Conservation (phyloP, 2,113 vertebrate species). For the Trichomycterus rosablanca region DNA sequence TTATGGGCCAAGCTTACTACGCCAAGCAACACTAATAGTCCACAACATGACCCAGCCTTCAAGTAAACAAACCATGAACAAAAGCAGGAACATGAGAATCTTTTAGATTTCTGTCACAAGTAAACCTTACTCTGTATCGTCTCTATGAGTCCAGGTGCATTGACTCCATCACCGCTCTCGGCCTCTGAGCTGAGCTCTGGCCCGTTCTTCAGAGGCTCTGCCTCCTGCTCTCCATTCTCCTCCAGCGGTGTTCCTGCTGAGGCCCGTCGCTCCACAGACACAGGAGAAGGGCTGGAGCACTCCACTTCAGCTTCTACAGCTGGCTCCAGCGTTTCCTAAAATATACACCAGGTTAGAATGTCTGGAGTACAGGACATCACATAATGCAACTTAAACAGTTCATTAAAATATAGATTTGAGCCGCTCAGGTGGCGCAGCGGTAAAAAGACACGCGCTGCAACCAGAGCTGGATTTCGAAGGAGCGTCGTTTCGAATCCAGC, state of each 20-base stretch:
- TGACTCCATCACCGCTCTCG: constrained; percentile 72
- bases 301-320: constrained; percentile 51
- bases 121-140: constrained; percentile 42
- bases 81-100: constrained; percentile 51
- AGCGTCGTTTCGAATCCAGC: too few species aligned
- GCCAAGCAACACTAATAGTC: too few species aligned
- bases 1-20: neutral
- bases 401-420: too few species aligned
- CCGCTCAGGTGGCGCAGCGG: too few species aligned
- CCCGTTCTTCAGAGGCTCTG: constrained; percentile 80
- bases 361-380: too few species aligned
- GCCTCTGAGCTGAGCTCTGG: constrained; percentile 78
- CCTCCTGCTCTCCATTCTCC: constrained; percentile 82
- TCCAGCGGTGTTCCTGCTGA: constrained; percentile 58
- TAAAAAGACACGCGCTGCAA: too few species aligned
- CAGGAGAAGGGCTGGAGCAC: constrained; percentile 39
- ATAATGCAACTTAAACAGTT: too few species aligned
- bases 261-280: constrained; percentile 33
- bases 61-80: too few species aligned
- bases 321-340: constrained; percentile 27
- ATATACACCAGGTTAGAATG: too few species aligned
- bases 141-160: constrained; percentile 65
- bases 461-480: too few species aligned
- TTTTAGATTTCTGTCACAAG: neutral
- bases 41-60: too few species aligned